These are phyloP conservation scores for Melanchra persicariae DNA, from an alignment of 2,888 invertebrate species.

Conservation along the genomic window DNA sequence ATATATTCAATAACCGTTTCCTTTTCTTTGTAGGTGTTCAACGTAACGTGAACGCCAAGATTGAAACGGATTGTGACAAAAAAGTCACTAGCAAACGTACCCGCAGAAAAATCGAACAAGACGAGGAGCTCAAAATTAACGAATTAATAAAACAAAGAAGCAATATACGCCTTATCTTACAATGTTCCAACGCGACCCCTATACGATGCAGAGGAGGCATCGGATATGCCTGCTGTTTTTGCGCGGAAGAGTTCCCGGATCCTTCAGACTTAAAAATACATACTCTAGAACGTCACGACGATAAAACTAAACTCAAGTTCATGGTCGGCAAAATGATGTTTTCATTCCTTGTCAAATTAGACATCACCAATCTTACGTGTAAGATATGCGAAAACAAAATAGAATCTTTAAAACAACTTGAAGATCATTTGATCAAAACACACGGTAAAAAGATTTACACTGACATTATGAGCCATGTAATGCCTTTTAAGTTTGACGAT, in stretches of 20 bases:
- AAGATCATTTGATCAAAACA: constrained; percentile 61
- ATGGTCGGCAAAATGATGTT: constrained; percentile 67
- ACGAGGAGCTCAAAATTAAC: constrained; percentile 35
- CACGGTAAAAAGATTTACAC: constrained; percentile 61
- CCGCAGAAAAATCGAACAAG: constrained; percentile 20
- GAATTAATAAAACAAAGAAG: constrained; percentile 63
- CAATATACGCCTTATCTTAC: constrained; percentile 66
- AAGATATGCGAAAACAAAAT: constrained; percentile 61
- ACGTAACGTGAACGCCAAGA: constrained; percentile 63
- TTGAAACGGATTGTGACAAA: constrained; percentile 54
- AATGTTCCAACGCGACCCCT: constrained; percentile 71
- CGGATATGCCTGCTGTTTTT: constrained; percentile 73
- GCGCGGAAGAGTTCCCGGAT: constrained; percentile 67
- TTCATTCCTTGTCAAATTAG: constrained; percentile 66
- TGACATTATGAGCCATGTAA: constrained; percentile 65
- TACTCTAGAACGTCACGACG: constrained; percentile 66
- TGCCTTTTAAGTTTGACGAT: constrained; percentile 64
- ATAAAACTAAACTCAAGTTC: constrained; percentile 65
- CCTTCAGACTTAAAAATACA: constrained; percentile 73
- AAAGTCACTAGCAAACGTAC: constrained; percentile 38
- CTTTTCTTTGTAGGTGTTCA: constrained; percentile 72
- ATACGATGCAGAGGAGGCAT: constrained; percentile 68
- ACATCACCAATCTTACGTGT: constrained; percentile 61
- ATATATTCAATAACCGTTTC: constrained; percentile 64
- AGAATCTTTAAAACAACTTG: constrained; percentile 54